Conservation (phyloP, 2,888 invertebrate species). For the Carterocephalus palaemon region DNA sequence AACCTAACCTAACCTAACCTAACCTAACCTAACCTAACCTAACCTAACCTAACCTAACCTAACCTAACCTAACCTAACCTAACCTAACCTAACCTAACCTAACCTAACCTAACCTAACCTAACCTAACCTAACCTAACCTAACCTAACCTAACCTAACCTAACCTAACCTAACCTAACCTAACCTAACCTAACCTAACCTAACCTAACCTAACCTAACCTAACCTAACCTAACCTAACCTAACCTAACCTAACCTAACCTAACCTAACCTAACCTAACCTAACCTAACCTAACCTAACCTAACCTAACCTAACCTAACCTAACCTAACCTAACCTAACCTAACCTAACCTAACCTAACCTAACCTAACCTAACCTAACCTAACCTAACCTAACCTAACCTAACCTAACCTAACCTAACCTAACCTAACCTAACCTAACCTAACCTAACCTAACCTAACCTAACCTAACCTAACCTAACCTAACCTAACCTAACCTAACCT, state of each 20-base stretch:
- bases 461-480: conserved; percentile 21
- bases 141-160: conserved; percentile 24
- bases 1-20: conserved; percentile 30
- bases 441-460: conserved; percentile 21
- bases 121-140: conserved; percentile 24
- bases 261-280: conserved; percentile 21
- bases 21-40: conserved; percentile 31
- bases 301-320: conserved; percentile 21
- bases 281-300: conserved; percentile 21
- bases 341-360: conserved; percentile 21
- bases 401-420: conserved; percentile 21
- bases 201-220: conserved; percentile 24
- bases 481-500: conserved; percentile 21
- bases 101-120: conserved; percentile 24
- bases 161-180: conserved; percentile 24
- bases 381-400: conserved; percentile 21
- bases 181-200: conserved; percentile 24
- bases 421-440: conserved; percentile 21
- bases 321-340: conserved; percentile 21
- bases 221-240: conserved; percentile 23
- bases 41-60: conserved; percentile 31
- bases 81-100: conserved; percentile 23
- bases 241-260: conserved; percentile 21
- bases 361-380: conserved; percentile 21
- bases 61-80: conserved; percentile 22